Conservation (phyloP, 2,888 invertebrate species). For the Pherbina coryleti region DNA sequence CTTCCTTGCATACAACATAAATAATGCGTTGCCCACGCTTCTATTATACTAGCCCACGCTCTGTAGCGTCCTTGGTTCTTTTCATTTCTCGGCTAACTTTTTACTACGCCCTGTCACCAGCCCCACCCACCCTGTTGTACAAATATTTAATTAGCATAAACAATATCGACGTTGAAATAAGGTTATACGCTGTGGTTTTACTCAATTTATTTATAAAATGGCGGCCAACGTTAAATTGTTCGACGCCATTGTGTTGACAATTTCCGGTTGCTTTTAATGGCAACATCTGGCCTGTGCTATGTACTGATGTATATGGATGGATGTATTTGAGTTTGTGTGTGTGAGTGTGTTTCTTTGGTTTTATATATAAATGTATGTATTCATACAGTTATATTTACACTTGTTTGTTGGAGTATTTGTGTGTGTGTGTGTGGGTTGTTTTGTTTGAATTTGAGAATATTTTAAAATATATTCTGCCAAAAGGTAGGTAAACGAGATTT, state of each 20-base stretch:
- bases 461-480: slow-evolving; percentile 9
- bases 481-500: slow-evolving; percentile 8
- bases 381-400: background rate
- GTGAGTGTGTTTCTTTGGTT: background rate
- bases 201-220: slow-evolving; percentile 3
- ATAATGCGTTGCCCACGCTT: too few species aligned
- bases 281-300: background rate
- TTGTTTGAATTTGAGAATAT: background rate
- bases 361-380: background rate
- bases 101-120: too few species aligned
- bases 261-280: slow-evolving; percentile 15
- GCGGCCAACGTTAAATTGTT: background rate
- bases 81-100: too few species aligned
- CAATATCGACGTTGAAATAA: slow-evolving; percentile 12
- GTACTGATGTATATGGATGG: background rate
- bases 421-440: background rate
- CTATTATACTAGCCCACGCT: too few species aligned
- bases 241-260: slow-evolving; percentile 8
- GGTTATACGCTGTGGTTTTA: slow-evolving; percentile 9
- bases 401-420: background rate
- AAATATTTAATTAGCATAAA: slow-evolving; percentile 25
- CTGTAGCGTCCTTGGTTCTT: too few species aligned
- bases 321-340: background rate
- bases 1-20: too few species aligned
- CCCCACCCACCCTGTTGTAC: background rate